Percentiles rank a stretch among this genome's conserved stretches.
phyloP scores from a whole-genome alignment of 2,113 vertebrate species.

The Hiodon tergisus region DNA sequence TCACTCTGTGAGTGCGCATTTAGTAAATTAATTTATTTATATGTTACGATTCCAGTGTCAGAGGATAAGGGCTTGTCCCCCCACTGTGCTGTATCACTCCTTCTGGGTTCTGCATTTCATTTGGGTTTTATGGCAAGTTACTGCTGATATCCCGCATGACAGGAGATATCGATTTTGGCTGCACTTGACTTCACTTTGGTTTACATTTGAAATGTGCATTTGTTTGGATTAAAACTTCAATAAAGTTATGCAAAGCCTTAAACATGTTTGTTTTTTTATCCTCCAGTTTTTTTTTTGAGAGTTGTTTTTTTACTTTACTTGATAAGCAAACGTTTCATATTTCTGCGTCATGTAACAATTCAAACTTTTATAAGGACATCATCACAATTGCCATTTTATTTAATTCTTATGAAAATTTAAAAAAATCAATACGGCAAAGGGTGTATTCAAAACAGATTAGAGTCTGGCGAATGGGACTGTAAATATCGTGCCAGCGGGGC shows the following conservation, averaged over 20 bases:
- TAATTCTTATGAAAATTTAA: too few species aligned
- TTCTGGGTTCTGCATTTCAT: constrained; percentile 80
- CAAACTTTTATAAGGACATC: too few species aligned
- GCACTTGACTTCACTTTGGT: constrained; percentile 98
- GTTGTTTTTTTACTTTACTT: not conserved
- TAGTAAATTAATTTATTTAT: constrained; percentile 99
- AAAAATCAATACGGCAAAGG: too few species aligned
- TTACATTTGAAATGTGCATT: constrained; percentile 99
- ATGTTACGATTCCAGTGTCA: constrained; percentile 53
- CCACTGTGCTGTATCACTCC: constrained; percentile 23
- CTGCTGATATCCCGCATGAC: constrained; percentile 88
- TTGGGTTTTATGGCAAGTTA: constrained; percentile 68
- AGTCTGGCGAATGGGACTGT: too few species aligned
- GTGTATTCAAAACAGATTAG: too few species aligned
- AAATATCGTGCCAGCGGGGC: too few species aligned
- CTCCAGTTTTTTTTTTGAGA: not conserved
- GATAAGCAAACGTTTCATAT: not conserved
- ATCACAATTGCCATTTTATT: too few species aligned
- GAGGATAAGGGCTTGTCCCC: constrained; percentile 61
- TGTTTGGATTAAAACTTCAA: constrained; percentile 98
- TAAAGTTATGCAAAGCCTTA: constrained; percentile 96
- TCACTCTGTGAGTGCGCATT: constrained; percentile 99
- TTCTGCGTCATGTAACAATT: too few species aligned
- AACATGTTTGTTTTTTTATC: constrained; percentile 42
- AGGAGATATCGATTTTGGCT: constrained; percentile 86